phyloP scores from a whole-genome alignment of 2,797 vertebrate genomes.

The Sebastes kiyomatsui region DNA sequence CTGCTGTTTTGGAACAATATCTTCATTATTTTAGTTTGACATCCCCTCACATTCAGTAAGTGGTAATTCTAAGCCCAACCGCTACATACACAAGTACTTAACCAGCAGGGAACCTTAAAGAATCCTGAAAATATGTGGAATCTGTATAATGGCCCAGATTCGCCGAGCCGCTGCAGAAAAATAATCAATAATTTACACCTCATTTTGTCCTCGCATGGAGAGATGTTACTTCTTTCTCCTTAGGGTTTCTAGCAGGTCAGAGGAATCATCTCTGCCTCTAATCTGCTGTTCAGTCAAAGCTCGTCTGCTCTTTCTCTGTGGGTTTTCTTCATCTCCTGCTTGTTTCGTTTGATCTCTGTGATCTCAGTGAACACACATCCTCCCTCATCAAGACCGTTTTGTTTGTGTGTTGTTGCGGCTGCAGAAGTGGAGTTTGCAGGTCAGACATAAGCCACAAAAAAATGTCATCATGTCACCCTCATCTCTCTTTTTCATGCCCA shows the following conservation, averaged over 20 bases:
- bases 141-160: constrained; percentile 30
- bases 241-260: constrained; percentile 22
- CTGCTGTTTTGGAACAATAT: background rate
- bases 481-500: background rate
- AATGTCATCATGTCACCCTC: background rate
- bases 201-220: constrained; percentile 25
- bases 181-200: constrained; percentile 53
- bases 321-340: constrained; percentile 10
- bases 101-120: constrained; percentile 8
- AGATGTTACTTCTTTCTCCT: constrained; percentile 8
- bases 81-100: background rate
- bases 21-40: background rate
- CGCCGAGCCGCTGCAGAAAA: constrained; percentile 23
- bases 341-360: constrained; percentile 12
- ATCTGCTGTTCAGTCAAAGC: constrained; percentile 13
- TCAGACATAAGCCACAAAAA: background rate
- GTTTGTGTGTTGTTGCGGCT: background rate
- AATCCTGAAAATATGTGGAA: constrained; percentile 7
- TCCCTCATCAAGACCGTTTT: background rate
- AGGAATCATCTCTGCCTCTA: constrained; percentile 18
- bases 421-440: constrained; percentile 1
- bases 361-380: background rate
- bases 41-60: background rate
- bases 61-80: background rate
- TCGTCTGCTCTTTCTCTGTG: background rate